A percentile compares a stretch with the other conserved stretches of the same genome.
These are phyloP conservation scores for Carposina sasakii DNA, from an alignment of 1,140 invertebrate genomes.

Conservation along the genomic window DNA sequence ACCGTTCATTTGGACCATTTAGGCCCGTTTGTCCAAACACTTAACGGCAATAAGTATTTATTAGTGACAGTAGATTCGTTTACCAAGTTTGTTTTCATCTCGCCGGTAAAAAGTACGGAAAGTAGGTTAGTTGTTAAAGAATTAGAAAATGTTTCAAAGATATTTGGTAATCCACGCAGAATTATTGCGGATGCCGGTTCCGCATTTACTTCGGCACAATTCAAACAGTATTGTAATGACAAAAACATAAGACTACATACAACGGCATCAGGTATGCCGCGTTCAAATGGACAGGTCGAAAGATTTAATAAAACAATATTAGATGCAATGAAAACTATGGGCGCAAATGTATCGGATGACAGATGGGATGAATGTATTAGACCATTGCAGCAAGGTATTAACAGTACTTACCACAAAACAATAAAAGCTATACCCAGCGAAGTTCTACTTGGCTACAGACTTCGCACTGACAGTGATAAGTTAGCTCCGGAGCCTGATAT, in stretches of 20 bases:
- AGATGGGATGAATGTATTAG: not conserved
- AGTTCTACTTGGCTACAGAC: not conserved
- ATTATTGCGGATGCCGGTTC: not conserved
- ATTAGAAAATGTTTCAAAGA: not conserved
- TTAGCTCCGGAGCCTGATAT: not conserved
- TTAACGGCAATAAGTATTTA: not conserved
- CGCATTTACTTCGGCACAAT: not conserved
- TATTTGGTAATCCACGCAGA: not conserved
- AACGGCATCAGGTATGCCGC: not conserved
- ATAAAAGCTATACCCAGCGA: slow-evolving; percentile 2
- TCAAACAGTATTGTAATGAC: not conserved
- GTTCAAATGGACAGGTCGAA: not conserved
- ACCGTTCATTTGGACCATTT: slow-evolving; percentile 7
- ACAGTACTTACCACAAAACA: not conserved
- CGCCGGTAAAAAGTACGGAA: not conserved
- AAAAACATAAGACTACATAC: not conserved
- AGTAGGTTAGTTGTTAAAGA: not conserved
- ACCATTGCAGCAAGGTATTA: not conserved
- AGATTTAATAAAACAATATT: not conserved
- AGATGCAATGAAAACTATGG: not conserved
- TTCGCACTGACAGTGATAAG: not conserved
- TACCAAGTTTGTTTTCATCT: slow-evolving; percentile 2
- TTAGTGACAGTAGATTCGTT: slow-evolving; percentile 8
- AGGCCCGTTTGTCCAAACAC: not conserved
- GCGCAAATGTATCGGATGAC: not conserved